Percentiles rank a stretch among this genome's conserved stretches.
Evolutionary conservation across 2,797 vertebrate species (phyloP).

Genomic region (Notoglanidium macrostoma): DNA sequence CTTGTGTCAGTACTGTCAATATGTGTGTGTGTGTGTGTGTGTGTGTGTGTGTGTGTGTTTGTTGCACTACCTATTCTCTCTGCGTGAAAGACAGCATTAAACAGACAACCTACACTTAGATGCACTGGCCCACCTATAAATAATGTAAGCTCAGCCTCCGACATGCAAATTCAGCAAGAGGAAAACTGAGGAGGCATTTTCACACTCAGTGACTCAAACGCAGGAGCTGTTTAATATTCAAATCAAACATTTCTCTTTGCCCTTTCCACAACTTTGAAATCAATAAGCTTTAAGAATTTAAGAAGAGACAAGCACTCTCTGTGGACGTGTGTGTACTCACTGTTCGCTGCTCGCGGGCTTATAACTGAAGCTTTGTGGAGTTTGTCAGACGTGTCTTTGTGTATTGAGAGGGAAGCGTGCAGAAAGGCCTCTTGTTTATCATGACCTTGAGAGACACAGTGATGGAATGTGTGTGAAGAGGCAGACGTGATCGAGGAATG

Average conservation of each 20-base stretch:
- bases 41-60: conserved; percentile 8
- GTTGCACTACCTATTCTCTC: not conserved
- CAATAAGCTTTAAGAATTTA: conserved; percentile 52
- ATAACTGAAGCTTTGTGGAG: conserved; percentile 56
- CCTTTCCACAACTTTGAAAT: conserved; percentile 51
- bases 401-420: conserved; percentile 50
- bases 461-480: not conserved
- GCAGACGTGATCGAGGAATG: not conserved
- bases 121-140: conserved; percentile 45
- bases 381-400: conserved; percentile 58
- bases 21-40: conserved; percentile 3
- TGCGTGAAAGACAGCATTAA: conserved; percentile 23
- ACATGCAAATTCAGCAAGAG: conserved; percentile 41
- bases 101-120: conserved; percentile 15
- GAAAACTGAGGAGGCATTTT: conserved; percentile 43
- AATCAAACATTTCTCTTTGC: conserved; percentile 54
- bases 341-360: conserved; percentile 21
- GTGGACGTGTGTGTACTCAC: conserved; percentile 31
- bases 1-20: conserved; percentile 24
- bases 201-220: conserved; percentile 26
- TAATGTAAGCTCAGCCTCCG: conserved; percentile 47
- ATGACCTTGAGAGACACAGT: conserved; percentile 57
- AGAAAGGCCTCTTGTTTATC: conserved; percentile 61
- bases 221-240: conserved; percentile 54
- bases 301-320: conserved; percentile 47